Base-by-base conservation (phyloP, 92 coral and sea anemone genomes). In the Zoanthus sansibaricus region DNA sequence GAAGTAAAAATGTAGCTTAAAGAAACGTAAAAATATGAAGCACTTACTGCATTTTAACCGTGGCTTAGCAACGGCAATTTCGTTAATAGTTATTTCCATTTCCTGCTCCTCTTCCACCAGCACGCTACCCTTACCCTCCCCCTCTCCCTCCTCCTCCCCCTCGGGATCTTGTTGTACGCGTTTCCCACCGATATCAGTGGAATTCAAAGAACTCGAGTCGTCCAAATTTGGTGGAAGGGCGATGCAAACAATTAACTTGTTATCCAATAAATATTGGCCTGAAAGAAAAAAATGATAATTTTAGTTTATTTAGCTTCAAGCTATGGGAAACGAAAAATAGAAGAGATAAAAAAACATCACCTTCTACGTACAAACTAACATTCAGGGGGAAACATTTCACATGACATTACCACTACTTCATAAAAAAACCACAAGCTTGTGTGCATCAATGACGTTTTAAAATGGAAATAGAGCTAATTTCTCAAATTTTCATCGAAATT, bases 221-320 rank as follows among this genome's bases (percentile, higher is more conserved):
- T 44, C 61, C 37, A 75, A 51, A 18, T n/a, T 78, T 14, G 93
- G 86, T 9, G 94, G 95, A 33, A 73, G 82, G 11, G 86, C 56
- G 9, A 94, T 83, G 49, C 98, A 94, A 52, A 91, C 83, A 70
- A 94, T 83, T 30, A 91, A 61, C 73, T 94, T 88, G 55, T 88
- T 92, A 62, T 93, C 94, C 58, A 94, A 75, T 1, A 94, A 83
- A 72, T 91, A 93, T 54, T 89, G 95, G 51, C 98, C 98, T 94
- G 73, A 17, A 55, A 62, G 45, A 56, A 1, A 62, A 18, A 45
- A 52, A 69, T 37, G 37, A 78, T 15, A 32, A 0, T 11, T 11
- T 5, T 20, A 9, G 37, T 30, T 2, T 9, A 25, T 30, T 31
- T 20, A 15, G 15, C 5, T 25, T 9, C 9, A 2, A 1, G 14